Evolutionary conservation across 2,113 vertebrate species (phyloP).

Genomic region (Cranoglanis bouderius): DNA sequence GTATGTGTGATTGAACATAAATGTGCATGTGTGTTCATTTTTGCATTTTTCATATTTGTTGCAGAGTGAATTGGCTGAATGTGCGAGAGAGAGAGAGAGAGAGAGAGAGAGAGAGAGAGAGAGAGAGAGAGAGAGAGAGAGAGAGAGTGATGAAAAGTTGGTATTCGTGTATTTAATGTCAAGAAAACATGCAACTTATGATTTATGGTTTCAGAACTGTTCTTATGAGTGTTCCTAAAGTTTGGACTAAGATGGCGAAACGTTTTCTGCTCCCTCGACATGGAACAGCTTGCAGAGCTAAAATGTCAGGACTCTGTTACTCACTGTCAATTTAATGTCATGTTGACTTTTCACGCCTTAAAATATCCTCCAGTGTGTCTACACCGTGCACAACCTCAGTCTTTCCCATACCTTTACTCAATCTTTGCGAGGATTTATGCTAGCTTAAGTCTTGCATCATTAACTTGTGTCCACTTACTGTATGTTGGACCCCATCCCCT

Average conservation of each 20-base stretch:
- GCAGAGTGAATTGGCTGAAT: neutral
- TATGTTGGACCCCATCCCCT: slow-evolving; percentile 57
- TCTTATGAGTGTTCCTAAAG: neutral
- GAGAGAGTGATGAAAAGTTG: neutral
- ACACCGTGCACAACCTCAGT: neutral
- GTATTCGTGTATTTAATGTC: neutral
- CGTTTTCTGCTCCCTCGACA: neutral
- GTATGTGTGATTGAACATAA: neutral
- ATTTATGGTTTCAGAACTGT: neutral
- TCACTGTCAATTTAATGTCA: neutral
- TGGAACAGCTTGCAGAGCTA: neutral
- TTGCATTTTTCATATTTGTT: slow-evolving; percentile 9
- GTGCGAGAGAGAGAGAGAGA: neutral
- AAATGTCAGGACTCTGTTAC: neutral
- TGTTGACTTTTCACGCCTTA: neutral
- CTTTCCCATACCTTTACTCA: slow-evolving; percentile 1
- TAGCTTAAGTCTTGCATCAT: slow-evolving; percentile 61
- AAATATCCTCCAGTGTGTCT: neutral
- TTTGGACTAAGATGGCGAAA: neutral
- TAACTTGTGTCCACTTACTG: slow-evolving; percentile 65
- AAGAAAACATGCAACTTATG: neutral
- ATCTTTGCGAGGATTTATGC: slow-evolving; percentile 45
- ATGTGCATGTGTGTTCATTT: slow-evolving; percentile 47
- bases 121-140: too few species aligned
- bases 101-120: neutral